A percentile compares a stretch with the other conserved stretches of the same genome.
phyloP scores from a whole-genome alignment of 1,140 invertebrate genomes.

The Nephotettix cincticeps region DNA sequence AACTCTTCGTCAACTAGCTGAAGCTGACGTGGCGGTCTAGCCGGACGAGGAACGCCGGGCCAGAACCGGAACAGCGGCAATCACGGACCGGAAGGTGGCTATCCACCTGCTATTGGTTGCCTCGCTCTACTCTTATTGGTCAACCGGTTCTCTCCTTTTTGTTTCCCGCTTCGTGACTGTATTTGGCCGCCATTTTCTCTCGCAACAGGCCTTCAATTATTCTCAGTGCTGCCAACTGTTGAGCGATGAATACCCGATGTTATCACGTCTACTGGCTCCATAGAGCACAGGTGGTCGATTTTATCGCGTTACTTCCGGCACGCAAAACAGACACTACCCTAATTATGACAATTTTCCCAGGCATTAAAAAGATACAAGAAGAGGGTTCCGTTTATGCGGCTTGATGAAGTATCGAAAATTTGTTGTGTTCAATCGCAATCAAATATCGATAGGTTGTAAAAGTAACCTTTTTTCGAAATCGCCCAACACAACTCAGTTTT shows the following conservation, averaged over 20 bases:
- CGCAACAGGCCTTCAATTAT: not conserved
- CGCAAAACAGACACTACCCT: not conserved
- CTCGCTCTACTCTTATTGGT: slow-evolving; percentile 11
- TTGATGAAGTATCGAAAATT: too few species aligned
- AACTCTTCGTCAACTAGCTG: too few species aligned
- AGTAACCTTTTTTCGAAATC: too few species aligned
- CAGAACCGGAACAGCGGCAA: slow-evolving; percentile 4
- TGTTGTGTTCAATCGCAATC: too few species aligned
- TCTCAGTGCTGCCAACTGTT: slow-evolving; percentile 2
- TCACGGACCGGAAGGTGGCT: not conserved
- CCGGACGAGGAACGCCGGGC: too few species aligned
- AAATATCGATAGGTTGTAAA: too few species aligned
- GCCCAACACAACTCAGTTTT: too few species aligned
- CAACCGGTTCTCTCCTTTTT: slow-evolving; percentile 6
- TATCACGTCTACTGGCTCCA: not conserved
- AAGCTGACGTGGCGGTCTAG: too few species aligned
- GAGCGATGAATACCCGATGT: slow-evolving; percentile 12
- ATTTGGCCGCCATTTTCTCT: not conserved
- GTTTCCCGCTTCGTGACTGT: not conserved
- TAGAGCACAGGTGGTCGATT: slow-evolving; percentile 14
- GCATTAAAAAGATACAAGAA: not conserved
- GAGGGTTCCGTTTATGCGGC: too few species aligned
- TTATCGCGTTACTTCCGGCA: not conserved
- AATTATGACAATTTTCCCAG: slow-evolving; percentile 10
- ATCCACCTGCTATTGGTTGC: slow-evolving; percentile 17